These are phyloP conservation scores for Manis javanica DNA, from an alignment of 2,797 vertebrate species.

Conservation along the genomic window DNA sequence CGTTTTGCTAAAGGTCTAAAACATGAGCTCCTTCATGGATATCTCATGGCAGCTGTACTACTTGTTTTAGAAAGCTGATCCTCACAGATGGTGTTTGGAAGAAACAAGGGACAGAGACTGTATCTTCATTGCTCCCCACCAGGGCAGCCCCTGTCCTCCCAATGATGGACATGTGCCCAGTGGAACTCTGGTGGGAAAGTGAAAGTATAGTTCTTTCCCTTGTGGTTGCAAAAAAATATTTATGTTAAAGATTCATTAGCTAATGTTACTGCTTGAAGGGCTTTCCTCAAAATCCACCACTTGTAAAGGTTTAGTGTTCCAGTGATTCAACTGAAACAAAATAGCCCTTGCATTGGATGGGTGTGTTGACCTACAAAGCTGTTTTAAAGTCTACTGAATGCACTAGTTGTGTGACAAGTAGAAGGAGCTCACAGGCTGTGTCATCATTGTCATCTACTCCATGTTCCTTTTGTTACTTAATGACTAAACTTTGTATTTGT, in stretches of 20 bases:
- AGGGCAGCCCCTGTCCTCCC: not conserved
- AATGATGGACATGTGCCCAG: not conserved
- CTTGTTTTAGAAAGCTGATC: not conserved
- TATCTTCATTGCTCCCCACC: accelerated
- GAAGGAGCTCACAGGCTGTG: not conserved
- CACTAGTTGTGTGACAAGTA: not conserved
- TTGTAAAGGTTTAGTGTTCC: not conserved
- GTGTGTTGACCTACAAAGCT: not conserved
- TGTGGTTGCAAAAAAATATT: not conserved
- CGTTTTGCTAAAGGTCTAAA: not conserved
- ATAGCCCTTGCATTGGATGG: not conserved
- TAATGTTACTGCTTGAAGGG: not conserved
- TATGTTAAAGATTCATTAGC: not conserved
- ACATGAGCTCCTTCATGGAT: not conserved
- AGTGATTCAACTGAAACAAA: not conserved
- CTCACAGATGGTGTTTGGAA: not conserved
- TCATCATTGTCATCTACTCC: not conserved
- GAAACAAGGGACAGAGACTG: not conserved
- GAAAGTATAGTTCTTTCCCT: not conserved
- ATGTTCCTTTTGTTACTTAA: not conserved
- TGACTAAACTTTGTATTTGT: not conserved
- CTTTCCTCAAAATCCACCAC: not conserved
- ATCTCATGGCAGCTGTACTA: not conserved
- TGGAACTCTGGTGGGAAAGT: not conserved
- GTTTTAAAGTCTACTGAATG: not conserved